phyloP scores from a whole-genome alignment of 2,113 vertebrate species.

The Entosphenus tridentatus region DNA sequence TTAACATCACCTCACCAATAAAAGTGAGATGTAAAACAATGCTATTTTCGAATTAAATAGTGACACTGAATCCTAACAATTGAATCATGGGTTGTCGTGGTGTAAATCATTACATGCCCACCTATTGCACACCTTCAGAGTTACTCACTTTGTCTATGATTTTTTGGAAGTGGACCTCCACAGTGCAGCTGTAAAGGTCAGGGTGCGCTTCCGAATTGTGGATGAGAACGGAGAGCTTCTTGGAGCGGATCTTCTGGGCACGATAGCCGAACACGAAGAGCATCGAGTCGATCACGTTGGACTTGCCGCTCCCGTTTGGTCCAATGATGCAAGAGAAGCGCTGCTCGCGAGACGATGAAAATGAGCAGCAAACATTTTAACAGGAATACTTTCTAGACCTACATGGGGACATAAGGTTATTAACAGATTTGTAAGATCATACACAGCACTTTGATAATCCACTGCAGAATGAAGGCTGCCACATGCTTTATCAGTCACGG shows the following conservation, averaged over 20 bases:
- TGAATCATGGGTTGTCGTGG: no score
- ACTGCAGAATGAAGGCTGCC: no score
- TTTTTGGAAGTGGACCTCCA: conserved; percentile 94
- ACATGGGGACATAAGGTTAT: no score
- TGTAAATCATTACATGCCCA: no score
- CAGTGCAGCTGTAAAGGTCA: conserved; percentile 71
- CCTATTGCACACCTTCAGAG: not conserved
- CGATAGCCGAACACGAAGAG: conserved; percentile 97
- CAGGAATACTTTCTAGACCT: no score
- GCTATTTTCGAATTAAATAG: no score
- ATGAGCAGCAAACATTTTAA: conserved; percentile 10
- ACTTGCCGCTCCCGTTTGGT: conserved; percentile 93
- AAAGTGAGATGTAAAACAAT: no score
- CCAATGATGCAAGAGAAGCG: conserved; percentile 95
- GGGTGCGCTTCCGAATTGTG: conserved; percentile 67
- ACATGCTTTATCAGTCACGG: no score
- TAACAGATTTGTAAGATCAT: no score
- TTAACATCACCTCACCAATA: no score
- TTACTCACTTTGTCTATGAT: conserved; percentile 73
- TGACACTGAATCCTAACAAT: no score
- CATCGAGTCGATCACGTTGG: conserved; percentile 96
- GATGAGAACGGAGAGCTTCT: conserved; percentile 86
- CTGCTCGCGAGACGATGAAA: conserved; percentile 23
- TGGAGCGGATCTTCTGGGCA: conserved; percentile 93
- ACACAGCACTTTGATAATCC: no score